Conservation (phyloP, 2,888 invertebrate genomes). For the Tipula vernalis region DNA sequence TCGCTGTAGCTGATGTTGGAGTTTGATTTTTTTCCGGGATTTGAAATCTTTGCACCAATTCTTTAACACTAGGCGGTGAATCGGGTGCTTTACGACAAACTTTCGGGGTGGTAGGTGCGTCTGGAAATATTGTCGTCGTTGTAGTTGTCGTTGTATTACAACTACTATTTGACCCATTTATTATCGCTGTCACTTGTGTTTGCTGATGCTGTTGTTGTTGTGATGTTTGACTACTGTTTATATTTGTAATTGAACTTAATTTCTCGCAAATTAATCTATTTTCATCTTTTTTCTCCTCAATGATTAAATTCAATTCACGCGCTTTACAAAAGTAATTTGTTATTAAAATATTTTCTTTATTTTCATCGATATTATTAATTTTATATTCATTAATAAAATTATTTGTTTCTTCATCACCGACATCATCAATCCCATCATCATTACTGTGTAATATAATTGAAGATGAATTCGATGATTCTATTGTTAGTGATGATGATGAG, state of each 20-base stretch:
- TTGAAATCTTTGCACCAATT: slow-evolving; percentile 35
- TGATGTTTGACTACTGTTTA: slow-evolving; percentile 11
- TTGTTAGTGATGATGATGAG: slow-evolving; percentile 16
- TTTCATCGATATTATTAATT: slow-evolving; percentile 8
- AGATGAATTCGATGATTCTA: slow-evolving; percentile 12
- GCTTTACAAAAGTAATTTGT: slow-evolving; percentile 22
- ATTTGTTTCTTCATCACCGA: neutral
- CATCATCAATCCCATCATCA: neutral
- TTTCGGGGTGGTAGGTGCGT: slow-evolving; percentile 53
- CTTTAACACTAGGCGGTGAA: slow-evolving; percentile 38
- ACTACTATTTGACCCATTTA: neutral
- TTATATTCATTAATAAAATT: neutral
- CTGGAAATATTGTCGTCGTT: slow-evolving; percentile 39
- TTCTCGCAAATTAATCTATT: neutral
- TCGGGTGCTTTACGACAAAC: slow-evolving; percentile 49
- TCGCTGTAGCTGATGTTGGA: slow-evolving; percentile 14
- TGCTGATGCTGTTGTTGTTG: slow-evolving; percentile 15
- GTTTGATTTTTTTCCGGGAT: slow-evolving; percentile 15
- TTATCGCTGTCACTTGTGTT: slow-evolving; percentile 11
- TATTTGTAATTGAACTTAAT: neutral
- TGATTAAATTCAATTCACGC: slow-evolving; percentile 33
- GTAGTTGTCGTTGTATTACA: slow-evolving; percentile 17
- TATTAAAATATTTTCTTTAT: slow-evolving; percentile 11
- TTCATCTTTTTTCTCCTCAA: slow-evolving; percentile 19
- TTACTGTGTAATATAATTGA: neutral